Evolutionary conservation across 2,797 vertebrate genomes (phyloP).

Genomic region (Sandelia bainsii): DNA sequence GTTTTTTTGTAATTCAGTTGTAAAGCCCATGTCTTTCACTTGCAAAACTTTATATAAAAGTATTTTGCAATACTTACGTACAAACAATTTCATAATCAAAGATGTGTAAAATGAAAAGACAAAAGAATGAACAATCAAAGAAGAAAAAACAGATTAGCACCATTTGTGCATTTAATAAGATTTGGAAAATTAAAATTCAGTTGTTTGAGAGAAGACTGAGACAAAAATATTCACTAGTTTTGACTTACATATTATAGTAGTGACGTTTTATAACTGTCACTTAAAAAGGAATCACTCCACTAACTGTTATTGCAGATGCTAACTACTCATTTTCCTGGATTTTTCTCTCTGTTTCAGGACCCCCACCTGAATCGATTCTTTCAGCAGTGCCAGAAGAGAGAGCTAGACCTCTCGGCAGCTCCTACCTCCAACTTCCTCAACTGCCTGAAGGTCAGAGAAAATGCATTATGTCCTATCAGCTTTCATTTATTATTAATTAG

Average conservation of each 20-base stretch:
- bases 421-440: slow-evolving; percentile 93
- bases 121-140: not conserved
- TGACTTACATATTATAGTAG: not conserved
- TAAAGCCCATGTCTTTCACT: not conserved
- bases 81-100: no score
- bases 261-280: slow-evolving; percentile 19
- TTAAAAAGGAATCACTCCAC: slow-evolving; percentile 32
- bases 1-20: not conserved
- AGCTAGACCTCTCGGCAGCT: slow-evolving; percentile 90
- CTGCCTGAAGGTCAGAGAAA: slow-evolving; percentile 91
- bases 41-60: not conserved
- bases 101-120: no score
- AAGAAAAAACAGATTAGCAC: no score
- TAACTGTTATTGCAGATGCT: slow-evolving; percentile 58
- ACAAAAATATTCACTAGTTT: not conserved
- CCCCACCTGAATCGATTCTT: slow-evolving; percentile 95
- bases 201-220: not conserved
- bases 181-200: not conserved
- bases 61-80: not conserved
- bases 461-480: slow-evolving; percentile 9
- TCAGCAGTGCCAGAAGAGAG: slow-evolving; percentile 96
- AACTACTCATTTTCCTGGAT: slow-evolving; percentile 29
- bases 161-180: no score
- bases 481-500: slow-evolving; percentile 9
- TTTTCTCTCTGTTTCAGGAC: slow-evolving; percentile 85